Conservation (phyloP, 2,797 vertebrate species). For the Eleutherodactylus coqui region DNA sequence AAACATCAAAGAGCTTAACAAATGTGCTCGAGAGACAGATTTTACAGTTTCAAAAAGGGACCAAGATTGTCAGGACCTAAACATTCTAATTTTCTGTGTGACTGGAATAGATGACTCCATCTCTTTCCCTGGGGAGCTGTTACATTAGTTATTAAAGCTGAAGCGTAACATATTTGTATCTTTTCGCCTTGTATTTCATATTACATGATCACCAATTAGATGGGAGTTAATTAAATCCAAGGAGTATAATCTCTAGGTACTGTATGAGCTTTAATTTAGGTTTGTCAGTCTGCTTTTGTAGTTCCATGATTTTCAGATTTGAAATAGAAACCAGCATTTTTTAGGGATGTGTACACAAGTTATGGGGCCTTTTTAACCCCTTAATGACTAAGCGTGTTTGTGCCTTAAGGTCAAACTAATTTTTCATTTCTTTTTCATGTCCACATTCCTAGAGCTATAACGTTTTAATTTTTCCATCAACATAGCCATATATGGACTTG, state of each 20-base stretch:
- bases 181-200: neutral
- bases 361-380: no score
- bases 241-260: neutral
- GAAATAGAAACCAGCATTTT: neutral
- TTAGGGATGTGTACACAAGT: no score
- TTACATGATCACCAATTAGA: neutral
- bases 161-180: neutral
- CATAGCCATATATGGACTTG: no score
- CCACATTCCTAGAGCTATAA: no score
- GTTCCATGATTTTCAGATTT: neutral
- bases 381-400: no score
- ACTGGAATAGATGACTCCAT: neutral
- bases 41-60: slow-evolving; percentile 1
- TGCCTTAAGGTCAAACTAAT: no score
- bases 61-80: slow-evolving; percentile 20
- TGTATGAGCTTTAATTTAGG: neutral
- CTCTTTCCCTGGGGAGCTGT: neutral
- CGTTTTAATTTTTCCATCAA: no score
- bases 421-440: no score
- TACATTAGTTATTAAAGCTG: slow-evolving; percentile 7
- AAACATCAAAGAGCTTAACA: slow-evolving; percentile 34
- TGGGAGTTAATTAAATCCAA: slow-evolving; percentile 1
- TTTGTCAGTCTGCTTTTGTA: neutral
- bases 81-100: neutral
- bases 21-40: slow-evolving; percentile 13